These are phyloP conservation scores for Marmota monax DNA, from an alignment of 2,113 vertebrate genomes.

Conservation along the genomic window DNA sequence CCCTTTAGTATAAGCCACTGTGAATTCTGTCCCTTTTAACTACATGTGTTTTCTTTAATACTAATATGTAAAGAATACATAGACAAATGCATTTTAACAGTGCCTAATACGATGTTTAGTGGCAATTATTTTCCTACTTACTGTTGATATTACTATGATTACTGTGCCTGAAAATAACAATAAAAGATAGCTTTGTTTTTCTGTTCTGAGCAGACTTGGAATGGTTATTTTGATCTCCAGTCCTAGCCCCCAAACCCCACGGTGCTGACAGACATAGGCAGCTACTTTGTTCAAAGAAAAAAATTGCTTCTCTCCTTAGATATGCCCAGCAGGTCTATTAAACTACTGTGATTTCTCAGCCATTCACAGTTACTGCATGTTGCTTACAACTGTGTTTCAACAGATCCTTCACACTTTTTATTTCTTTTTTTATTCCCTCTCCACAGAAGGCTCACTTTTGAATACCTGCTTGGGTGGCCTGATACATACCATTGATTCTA, in stretches of 20 bases:
- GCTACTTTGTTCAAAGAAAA: slow-evolving; percentile 61
- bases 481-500: neutral
- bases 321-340: slow-evolving; percentile 67
- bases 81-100: neutral
- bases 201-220: neutral
- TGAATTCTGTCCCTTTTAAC: neutral
- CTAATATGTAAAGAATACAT: neutral
- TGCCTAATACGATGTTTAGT: neutral
- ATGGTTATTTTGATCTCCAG: neutral
- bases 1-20: neutral
- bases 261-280: slow-evolving; percentile 11
- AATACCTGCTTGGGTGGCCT: neutral
- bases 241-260: neutral
- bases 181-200: neutral
- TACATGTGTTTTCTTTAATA: neutral
- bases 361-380: slow-evolving; percentile 60
- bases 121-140: neutral
- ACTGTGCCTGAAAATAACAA: neutral
- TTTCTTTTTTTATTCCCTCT: slow-evolving; percentile 45
- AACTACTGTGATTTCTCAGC: slow-evolving; percentile 67
- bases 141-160: neutral
- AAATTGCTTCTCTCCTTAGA: slow-evolving; percentile 30
- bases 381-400: slow-evolving; percentile 66
- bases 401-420: slow-evolving; percentile 60
- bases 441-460: neutral